Conservation (phyloP, 2,888 invertebrate species). For the Polydrusus pterygomalis region DNA sequence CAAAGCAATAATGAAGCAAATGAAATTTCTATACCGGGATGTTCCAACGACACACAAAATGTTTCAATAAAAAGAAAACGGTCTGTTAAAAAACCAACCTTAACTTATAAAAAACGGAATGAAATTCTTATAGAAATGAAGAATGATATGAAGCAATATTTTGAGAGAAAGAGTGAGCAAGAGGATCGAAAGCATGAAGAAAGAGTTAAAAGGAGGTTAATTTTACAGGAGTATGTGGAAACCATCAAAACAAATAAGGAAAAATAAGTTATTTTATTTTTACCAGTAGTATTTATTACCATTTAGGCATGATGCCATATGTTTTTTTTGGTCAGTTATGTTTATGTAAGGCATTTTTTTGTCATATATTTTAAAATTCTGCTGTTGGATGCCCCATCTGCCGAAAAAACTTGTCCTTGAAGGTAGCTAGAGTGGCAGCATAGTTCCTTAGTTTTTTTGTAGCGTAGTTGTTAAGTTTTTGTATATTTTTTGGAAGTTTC, state of each 20-base stretch:
- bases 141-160: neutral
- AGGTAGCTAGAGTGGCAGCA: too few species aligned
- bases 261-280: neutral
- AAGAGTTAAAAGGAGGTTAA: neutral
- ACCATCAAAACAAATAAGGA: neutral
- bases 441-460: too few species aligned
- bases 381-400: too few species aligned
- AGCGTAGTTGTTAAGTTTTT: too few species aligned
- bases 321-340: neutral
- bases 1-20: neutral
- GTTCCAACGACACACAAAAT: neutral
- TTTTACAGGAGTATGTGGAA: neutral
- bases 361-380: neutral
- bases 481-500: too few species aligned
- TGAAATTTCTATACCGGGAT: too few species aligned
- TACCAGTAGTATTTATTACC: neutral
- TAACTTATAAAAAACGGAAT: neutral
- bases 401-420: too few species aligned
- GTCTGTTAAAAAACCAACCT: neutral
- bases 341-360: neutral
- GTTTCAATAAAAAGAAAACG: neutral
- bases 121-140: constrained; percentile 3
- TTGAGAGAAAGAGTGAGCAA: neutral
- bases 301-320: neutral
- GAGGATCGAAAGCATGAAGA: neutral